Conservation (phyloP, 2,113 vertebrate genomes). For the Tupaia chinensis region DNA sequence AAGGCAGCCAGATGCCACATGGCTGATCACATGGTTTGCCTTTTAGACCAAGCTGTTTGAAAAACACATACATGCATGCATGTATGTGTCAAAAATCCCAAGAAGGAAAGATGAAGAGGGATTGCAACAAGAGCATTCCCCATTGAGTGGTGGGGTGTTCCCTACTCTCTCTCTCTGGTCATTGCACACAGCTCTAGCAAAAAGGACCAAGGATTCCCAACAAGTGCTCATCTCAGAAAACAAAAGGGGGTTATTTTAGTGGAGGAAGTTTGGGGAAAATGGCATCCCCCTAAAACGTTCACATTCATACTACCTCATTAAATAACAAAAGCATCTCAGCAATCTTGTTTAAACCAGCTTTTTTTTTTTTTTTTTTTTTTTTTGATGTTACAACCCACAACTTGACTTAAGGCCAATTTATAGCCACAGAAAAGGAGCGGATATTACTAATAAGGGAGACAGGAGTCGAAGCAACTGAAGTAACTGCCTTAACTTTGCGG, state of each 20-base stretch:
- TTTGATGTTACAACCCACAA: too few relatives aligned
- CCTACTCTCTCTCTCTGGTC: too few relatives aligned
- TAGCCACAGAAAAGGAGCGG: neutral
- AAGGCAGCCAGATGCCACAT: too few relatives aligned
- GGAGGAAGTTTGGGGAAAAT: neutral
- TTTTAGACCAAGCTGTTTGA: too few relatives aligned
- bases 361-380: too few relatives aligned
- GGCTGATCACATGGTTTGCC: too few relatives aligned
- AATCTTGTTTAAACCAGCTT: neutral
- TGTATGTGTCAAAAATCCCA: too few relatives aligned
- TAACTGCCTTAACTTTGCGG: neutral
- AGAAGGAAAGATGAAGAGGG: too few relatives aligned
- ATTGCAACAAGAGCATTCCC: too few relatives aligned
- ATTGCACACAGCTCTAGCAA: too few relatives aligned
- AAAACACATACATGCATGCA: too few relatives aligned
- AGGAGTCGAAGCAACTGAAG: neutral
- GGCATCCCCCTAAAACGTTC: neutral
- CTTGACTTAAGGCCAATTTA: neutral
- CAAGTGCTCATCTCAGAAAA: neutral
- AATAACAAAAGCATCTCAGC: neutral
- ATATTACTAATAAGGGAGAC: neutral
- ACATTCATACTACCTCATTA: neutral
- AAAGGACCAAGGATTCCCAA: neutral
- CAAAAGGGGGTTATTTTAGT: neutral
- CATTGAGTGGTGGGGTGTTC: too few relatives aligned